Evolutionary conservation across 2,113 vertebrate genomes (phyloP), one percentile per base, ranked within the genome.

Genomic region (Cygnus buccinator): DNA sequence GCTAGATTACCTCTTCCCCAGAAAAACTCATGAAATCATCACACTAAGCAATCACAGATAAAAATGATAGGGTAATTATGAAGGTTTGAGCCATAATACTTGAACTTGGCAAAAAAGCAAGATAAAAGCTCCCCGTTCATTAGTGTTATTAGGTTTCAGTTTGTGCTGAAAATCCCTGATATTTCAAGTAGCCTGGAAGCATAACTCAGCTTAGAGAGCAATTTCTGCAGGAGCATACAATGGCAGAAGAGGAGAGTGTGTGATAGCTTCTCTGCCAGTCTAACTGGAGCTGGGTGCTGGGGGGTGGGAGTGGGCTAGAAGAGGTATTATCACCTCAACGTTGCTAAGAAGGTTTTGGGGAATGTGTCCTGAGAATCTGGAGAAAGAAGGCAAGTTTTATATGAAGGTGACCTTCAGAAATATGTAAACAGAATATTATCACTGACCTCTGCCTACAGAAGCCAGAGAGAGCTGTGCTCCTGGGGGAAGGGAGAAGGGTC

Each of bases 31-130:
- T 84, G 82, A 92, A 96, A 96, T 93, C 95, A 77, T 67, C 65
- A 48, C 0, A 0, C 79, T 86, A 94, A 95, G 86, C 82, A 79
- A 90, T 92, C 84, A 41, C 72, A 87, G 87, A 74, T 72, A 96
- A 96, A 97, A 97, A 95, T 72, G 68, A 88, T 63, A 80, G 83
- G 54, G 63, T 91, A 95, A 96, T 94, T 94, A 93, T 72, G 82
- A 96, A 91, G 82, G 82, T 62, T 58, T 94, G 50, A 94, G 87
- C 46, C 80, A 41, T 78, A 92, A 87, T 81, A 67, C 81, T 91
- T 92, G 81, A 95, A 93, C 73, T n/a, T 93, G 93, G 78, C 39
- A 90, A 94, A 93, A 95, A 96, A 78, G 37, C 46, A 82, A 93
- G 68, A 95, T 83, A 91, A 93, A 94, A 97, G 72, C 58, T 71